phyloP scores from a whole-genome alignment of 2,888 invertebrate genomes.

The Hyles lineata region DNA sequence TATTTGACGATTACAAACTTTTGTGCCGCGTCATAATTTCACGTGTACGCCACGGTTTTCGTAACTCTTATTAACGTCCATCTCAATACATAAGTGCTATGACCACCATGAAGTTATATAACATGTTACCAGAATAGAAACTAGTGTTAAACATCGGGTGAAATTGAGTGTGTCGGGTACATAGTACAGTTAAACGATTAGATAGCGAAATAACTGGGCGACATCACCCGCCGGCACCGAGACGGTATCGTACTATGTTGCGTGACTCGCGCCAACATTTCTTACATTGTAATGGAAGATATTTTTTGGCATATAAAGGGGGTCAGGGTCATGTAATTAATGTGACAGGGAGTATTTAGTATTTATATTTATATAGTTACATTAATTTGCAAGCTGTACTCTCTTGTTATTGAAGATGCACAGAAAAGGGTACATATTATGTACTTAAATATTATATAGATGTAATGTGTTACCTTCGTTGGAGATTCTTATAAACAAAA shows the following conservation, averaged over 20 bases:
- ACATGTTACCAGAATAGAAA: constrained; percentile 26
- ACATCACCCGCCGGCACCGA: constrained; percentile 40
- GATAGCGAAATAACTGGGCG: constrained; percentile 44
- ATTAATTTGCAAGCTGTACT: too few relatives aligned
- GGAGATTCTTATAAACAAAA: too few relatives aligned
- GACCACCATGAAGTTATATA: not conserved
- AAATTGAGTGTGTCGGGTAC: constrained; percentile 50
- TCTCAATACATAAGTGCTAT: not conserved
- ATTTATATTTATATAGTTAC: too few relatives aligned
- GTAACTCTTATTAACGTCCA: not conserved
- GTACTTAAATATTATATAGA: too few relatives aligned
- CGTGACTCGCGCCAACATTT: constrained; percentile 40
- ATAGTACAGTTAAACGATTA: constrained; percentile 43
- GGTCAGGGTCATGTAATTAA: not conserved
- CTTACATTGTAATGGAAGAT: constrained; percentile 3
- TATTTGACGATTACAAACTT: too few relatives aligned
- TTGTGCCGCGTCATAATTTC: too few relatives aligned
- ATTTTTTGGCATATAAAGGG: not conserved
- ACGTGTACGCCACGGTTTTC: not conserved
- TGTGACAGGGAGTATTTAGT: not conserved
- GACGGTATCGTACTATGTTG: constrained; percentile 40
- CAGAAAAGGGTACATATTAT: too few relatives aligned
- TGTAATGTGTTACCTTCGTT: too few relatives aligned
- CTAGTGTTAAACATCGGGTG: constrained; percentile 48
- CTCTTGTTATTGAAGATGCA: too few relatives aligned